phyloP scores from a whole-genome alignment of 2,797 vertebrate genomes.

The Sebastes vulpes region DNA sequence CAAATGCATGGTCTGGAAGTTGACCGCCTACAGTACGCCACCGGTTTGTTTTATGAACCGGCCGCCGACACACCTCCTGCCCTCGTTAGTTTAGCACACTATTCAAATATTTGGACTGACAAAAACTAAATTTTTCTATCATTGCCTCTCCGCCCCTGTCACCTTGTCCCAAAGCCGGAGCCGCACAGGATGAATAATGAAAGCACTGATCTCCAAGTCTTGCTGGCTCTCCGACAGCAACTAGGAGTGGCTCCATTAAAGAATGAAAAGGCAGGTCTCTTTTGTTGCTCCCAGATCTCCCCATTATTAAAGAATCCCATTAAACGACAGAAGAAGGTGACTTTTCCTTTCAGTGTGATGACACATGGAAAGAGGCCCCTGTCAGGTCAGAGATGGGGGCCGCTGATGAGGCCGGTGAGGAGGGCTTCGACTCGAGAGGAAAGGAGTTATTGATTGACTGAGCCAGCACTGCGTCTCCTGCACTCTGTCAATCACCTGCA shows the following conservation, averaged over 20 bases:
- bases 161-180: constrained; percentile 40
- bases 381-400: constrained; percentile 71
- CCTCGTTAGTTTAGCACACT: constrained; percentile 3
- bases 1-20: background rate
- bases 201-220: constrained; percentile 51
- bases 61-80: background rate
- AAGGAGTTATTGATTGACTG: constrained; percentile 83
- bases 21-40: background rate
- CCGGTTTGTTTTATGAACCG: constrained; percentile 1
- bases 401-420: constrained; percentile 51
- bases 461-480: constrained; percentile 63
- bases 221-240: constrained; percentile 37
- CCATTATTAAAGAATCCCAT: constrained; percentile 84
- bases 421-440: constrained; percentile 40
- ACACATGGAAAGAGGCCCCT: constrained; percentile 74
- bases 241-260: constrained; percentile 69
- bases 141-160: constrained; percentile 12
- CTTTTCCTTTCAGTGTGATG: constrained; percentile 84
- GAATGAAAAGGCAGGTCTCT: constrained; percentile 70
- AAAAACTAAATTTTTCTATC: constrained; percentile 29
- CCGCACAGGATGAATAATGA: constrained; percentile 65
- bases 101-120: constrained; percentile 42
- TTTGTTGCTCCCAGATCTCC: constrained; percentile 73
- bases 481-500: constrained; percentile 75
- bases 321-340: constrained; percentile 84